Percentiles rank a stretch among this genome's conserved stretches.
Evolutionary conservation across 2,797 vertebrate species (phyloP).

Genomic region (Enteromius treurensis): DNA sequence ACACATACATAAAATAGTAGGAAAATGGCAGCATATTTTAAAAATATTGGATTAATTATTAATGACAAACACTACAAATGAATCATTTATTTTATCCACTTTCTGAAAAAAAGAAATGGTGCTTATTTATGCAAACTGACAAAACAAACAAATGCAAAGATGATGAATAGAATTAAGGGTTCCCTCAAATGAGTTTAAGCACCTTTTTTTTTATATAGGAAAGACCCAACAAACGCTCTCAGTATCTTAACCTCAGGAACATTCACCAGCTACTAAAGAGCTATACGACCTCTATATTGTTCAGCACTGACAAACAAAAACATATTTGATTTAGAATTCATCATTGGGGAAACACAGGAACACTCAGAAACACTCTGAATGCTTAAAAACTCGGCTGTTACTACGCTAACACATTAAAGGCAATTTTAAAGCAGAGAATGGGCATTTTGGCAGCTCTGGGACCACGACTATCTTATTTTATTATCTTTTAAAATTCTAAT

Average conservation of each 20-base stretch:
- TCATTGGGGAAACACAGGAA: neutral
- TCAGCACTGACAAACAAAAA: neutral
- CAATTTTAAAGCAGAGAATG: slow-evolving; percentile 28
- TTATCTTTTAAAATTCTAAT: slow-evolving; percentile 60
- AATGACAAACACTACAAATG: neutral
- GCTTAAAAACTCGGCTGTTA: neutral
- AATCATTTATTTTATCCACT: neutral
- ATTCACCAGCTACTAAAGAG: neutral
- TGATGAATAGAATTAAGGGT: no score
- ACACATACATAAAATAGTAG: neutral
- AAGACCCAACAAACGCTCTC: neutral
- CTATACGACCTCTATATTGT: neutral
- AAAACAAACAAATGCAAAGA: neutral
- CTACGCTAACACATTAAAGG: slow-evolving; percentile 8
- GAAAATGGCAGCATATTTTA: neutral
- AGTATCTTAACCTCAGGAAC: neutral
- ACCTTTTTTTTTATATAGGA: neutral
- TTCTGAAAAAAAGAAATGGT: no score
- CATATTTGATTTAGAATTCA: neutral
- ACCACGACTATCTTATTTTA: slow-evolving; percentile 46
- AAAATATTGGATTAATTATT: neutral
- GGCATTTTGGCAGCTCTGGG: slow-evolving; percentile 39
- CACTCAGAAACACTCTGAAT: neutral
- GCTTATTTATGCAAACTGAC: neutral
- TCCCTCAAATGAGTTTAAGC: neutral